Percentiles rank a stretch among this genome's conserved stretches.
Evolutionary conservation across 2,797 vertebrate species (phyloP).

Genomic region (Crypturellus tataupa): DNA sequence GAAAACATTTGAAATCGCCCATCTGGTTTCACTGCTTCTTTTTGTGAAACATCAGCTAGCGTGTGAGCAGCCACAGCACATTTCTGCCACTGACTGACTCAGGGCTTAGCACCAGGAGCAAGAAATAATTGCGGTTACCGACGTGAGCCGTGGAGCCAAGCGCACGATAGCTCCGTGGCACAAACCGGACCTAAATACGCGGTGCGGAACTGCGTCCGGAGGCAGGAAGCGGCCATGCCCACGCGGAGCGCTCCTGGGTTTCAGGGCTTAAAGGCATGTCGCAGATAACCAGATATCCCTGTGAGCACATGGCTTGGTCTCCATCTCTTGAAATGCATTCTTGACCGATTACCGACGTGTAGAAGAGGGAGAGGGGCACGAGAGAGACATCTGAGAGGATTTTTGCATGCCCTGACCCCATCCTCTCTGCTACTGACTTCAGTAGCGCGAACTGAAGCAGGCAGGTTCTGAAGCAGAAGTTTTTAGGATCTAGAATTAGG

Average conservation of each 20-base stretch:
- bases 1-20: neutral
- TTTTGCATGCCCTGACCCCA: neutral
- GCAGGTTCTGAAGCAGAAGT: neutral
- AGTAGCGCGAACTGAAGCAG: neutral
- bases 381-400: neutral
- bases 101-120: neutral
- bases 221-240: neutral
- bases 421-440: neutral
- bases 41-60: neutral
- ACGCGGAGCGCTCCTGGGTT: neutral
- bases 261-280: neutral
- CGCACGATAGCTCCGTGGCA: neutral
- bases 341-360: neutral
- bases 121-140: slow-evolving; percentile 29
- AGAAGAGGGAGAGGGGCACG: neutral
- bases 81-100: slow-evolving; percentile 7
- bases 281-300: neutral
- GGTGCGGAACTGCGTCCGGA: neutral
- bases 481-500: neutral
- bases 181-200: neutral
- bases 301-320: neutral
- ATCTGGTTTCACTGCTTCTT: neutral
- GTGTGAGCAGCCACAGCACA: neutral
- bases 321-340: slow-evolving; percentile 1
- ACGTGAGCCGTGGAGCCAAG: neutral